These are phyloP conservation scores for Tridacna gigas DNA, from an alignment of 2,888 invertebrate genomes.

Conservation along the genomic window DNA sequence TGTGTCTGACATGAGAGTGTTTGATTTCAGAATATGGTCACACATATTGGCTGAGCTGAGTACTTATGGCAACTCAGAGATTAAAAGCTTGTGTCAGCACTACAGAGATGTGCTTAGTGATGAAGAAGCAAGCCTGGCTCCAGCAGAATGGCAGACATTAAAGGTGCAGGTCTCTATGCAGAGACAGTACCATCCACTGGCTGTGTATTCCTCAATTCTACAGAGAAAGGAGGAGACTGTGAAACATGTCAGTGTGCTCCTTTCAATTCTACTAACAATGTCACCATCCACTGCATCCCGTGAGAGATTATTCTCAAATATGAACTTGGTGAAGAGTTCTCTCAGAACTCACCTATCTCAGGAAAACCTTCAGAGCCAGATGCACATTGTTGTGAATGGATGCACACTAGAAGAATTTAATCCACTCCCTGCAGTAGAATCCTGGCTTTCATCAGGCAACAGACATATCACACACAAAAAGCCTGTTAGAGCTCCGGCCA, in stretches of 20 bases:
- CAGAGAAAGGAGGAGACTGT: constrained; percentile 27
- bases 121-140: constrained; percentile 16
- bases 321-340: constrained; percentile 36
- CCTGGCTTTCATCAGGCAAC: constrained; percentile 33
- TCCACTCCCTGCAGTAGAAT: constrained; percentile 23
- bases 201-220: constrained; percentile 27
- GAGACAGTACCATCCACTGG: constrained; percentile 9
- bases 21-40: constrained; percentile 41
- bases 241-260: constrained; percentile 4
- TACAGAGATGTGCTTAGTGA: constrained; percentile 25
- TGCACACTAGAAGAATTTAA: constrained; percentile 26
- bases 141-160: constrained; percentile 38
- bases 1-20: constrained; percentile 1
- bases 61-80: constrained; percentile 23
- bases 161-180: constrained; percentile 29
- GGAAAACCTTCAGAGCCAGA: constrained; percentile 39
- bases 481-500: constrained; percentile 27
- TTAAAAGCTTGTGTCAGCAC: constrained; percentile 6
- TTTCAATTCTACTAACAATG: constrained; percentile 25
- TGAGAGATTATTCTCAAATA: constrained; percentile 38
- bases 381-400: constrained; percentile 35
- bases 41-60: constrained; percentile 27
- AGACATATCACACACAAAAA: constrained; percentile 36
- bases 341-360: constrained; percentile 33
- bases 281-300: constrained; percentile 34